phyloP scores from a whole-genome alignment of 2,797 vertebrate genomes.

The Holocentrus rufus region DNA sequence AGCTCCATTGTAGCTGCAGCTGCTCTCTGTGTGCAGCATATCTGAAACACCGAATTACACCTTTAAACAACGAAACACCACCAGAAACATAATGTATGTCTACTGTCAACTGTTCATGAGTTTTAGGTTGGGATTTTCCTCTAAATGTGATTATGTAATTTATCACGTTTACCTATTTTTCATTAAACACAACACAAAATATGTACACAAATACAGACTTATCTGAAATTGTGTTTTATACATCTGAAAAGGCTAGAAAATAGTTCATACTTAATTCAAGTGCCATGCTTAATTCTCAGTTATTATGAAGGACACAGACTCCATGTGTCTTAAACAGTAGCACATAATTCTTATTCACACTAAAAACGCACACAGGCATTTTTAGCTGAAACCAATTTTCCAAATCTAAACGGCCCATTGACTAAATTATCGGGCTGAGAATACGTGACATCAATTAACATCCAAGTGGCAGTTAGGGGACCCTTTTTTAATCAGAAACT shows the following conservation, averaged over 20 bases:
- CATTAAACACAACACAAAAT: not conserved
- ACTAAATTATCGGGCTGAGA: conserved; percentile 54
- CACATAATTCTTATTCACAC: not conserved
- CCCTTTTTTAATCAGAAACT: conserved; percentile 56
- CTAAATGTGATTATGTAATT: too few relatives aligned
- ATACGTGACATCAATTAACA: conserved; percentile 74
- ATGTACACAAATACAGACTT: too few relatives aligned
- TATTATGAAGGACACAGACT: not conserved
- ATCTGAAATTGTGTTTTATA: not conserved
- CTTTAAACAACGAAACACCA: too few relatives aligned
- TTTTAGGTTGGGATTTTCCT: too few relatives aligned
- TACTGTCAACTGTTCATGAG: too few relatives aligned
- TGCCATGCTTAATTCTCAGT: too few relatives aligned
- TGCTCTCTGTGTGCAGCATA: too few relatives aligned
- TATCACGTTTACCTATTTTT: too few relatives aligned
- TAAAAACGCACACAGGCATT: conserved; percentile 19
- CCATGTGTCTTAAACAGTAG: not conserved
- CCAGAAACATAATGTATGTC: too few relatives aligned
- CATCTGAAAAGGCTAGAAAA: not conserved
- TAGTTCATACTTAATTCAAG: too few relatives aligned
- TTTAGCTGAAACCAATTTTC: conserved; percentile 28
- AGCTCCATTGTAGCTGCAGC: too few relatives aligned
- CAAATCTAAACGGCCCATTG: conserved; percentile 39
- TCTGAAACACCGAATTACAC: too few relatives aligned
- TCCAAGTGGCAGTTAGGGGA: conserved; percentile 57